Base-by-base conservation (phyloP, 2,888 invertebrate genomes). In the Drosophila prostipennis region DNA sequence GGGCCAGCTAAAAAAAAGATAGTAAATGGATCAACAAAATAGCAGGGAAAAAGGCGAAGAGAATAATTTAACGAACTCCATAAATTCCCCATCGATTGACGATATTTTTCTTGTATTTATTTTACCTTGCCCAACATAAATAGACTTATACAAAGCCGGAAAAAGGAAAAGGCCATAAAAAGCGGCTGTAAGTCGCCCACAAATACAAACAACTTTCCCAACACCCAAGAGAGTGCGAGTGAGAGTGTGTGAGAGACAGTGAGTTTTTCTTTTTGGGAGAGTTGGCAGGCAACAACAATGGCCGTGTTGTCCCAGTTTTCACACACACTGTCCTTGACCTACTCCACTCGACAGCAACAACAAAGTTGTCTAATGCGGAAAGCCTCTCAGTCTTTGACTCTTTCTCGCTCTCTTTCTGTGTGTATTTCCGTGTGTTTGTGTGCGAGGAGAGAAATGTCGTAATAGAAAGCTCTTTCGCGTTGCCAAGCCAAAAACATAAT, bases 251-350 rank as follows among this genome's bases (percentile, higher is more conserved):
- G 58, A 39, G 36, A 51, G 68, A 61, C 60, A 67, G 72, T 61
- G 40, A 16, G 29, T 59, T 52, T 68, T 56, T 69, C 56, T 43
- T 68, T 68, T 65, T 74, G 67, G 56, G 72, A 79, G 72, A 76
- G 79, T 71, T 81, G 56, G 57, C 64, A 69, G 60, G 60, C 83
- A 87, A 87, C 87, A 82, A 82, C 88, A 82, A 78, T 68, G 74
- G 64, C 73, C 84, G 71, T 89, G 78, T 81, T 91, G 91, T 87
- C 90, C 91, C 89, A 91, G 86, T 90, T 91, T 90, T 88, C 83
- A 86, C 79, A 82, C 78, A 86, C 84, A 87, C 91, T 91, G 91
- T 91, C 91, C 91, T 91, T 91, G 91, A 91, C 91, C 91, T 91
- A 91, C 91, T 91, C 92, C 91, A 91, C 89, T 90, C 88, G 72